Evolutionary conservation across 2,888 invertebrate genomes (phyloP).

Genomic region (Agriopis marginaria): DNA sequence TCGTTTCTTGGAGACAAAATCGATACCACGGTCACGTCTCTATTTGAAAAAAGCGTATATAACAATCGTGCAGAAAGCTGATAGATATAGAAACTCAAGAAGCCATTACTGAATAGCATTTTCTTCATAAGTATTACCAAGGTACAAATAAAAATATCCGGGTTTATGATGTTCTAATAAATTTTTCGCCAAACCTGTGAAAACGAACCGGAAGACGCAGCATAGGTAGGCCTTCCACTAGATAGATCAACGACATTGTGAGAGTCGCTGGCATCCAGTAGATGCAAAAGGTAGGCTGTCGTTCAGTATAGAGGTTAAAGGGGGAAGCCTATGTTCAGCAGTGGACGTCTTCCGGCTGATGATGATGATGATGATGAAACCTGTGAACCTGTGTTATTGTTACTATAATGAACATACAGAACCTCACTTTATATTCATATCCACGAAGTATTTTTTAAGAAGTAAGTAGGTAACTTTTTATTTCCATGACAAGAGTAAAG

Average conservation of each 20-base stretch:
- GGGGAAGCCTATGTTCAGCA: too few species aligned
- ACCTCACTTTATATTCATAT: not conserved
- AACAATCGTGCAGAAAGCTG: constrained; percentile 77
- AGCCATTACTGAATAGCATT: not conserved
- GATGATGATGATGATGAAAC: too few species aligned
- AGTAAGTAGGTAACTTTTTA: not conserved
- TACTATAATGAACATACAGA: not conserved
- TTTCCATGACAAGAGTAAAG: constrained; percentile 34
- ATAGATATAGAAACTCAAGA: constrained; percentile 53
- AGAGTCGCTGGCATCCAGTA: too few species aligned
- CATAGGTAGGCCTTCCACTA: too few species aligned
- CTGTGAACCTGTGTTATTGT: not conserved
- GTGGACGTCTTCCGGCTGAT: too few species aligned
- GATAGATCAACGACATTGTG: too few species aligned
- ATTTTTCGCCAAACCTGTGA: not conserved
- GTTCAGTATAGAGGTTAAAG: too few species aligned
- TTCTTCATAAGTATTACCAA: not conserved
- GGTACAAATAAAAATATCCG: constrained; percentile 3
- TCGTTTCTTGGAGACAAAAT: constrained; percentile 62
- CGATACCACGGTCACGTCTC: constrained; percentile 72
- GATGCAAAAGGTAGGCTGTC: too few species aligned
- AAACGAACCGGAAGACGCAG: too few species aligned
- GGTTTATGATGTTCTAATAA: not conserved
- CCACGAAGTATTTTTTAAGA: not conserved
- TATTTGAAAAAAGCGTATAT: constrained; percentile 65